Conservation (phyloP, 2,113 vertebrate species). For the Pheucticus melanocephalus region DNA sequence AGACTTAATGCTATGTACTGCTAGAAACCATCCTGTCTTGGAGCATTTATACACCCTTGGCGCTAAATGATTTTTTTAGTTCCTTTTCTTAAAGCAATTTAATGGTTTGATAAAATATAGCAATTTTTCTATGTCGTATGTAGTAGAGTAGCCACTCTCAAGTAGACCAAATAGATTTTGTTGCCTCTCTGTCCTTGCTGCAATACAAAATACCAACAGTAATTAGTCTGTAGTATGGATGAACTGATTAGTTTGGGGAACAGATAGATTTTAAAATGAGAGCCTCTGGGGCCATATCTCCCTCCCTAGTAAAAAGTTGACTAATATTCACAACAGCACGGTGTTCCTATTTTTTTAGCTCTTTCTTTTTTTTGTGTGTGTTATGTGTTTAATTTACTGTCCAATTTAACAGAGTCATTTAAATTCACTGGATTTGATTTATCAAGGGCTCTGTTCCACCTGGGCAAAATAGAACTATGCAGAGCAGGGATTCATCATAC, state of each 20-base stretch:
- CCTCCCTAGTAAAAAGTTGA: not conserved
- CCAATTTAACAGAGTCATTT: not conserved
- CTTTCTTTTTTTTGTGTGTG: not conserved
- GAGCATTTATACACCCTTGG: not conserved
- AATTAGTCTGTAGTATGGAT: slow-evolving; percentile 60
- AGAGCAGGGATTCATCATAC: not conserved
- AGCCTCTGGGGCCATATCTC: not conserved
- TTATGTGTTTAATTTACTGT: not conserved
- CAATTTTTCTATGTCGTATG: not conserved
- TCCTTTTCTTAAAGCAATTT: slow-evolving; percentile 7
- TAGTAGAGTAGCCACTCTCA: not conserved
- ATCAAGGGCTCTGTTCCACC: not conserved
- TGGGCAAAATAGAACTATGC: not conserved
- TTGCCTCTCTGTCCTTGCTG: not conserved
- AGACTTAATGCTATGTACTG: not conserved
- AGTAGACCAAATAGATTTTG: not conserved
- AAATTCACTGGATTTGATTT: not conserved
- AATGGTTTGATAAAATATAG: slow-evolving; percentile 5
- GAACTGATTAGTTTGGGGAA: slow-evolving; percentile 71
- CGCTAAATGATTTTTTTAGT: not conserved
- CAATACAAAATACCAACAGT: slow-evolving; percentile 51
- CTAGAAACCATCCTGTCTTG: not conserved
- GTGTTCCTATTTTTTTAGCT: not conserved
- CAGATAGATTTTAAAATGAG: slow-evolving; percentile 46
- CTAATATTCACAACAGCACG: not conserved